Percentiles rank a stretch among this genome's conserved stretches.
Evolutionary conservation across 2,797 vertebrate genomes (phyloP).

Genomic region (Apodemus agrarius): DNA sequence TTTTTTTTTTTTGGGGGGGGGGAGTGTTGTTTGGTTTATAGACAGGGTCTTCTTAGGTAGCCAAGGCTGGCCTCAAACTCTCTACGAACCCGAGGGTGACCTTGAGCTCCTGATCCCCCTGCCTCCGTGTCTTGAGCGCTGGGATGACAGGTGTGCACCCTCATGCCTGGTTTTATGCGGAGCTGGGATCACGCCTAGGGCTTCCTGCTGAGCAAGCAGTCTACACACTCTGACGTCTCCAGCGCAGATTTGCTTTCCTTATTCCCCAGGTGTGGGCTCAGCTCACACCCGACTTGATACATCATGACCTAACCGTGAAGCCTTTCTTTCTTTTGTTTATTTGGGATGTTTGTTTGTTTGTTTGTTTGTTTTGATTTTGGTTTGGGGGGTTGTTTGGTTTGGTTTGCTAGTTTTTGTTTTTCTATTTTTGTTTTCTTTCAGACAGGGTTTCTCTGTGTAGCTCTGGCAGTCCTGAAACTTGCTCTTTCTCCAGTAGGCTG

Average conservation of each 20-base stretch:
- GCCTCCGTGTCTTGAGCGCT: not conserved
- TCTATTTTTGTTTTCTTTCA: not conserved
- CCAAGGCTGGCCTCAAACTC: not conserved
- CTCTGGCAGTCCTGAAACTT: not conserved
- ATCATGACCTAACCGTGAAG: no score
- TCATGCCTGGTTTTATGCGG: not conserved
- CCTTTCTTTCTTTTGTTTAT: not conserved
- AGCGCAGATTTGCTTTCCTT: not conserved
- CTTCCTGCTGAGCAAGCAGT: not conserved
- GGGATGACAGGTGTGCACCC: no score
- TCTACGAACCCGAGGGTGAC: not conserved
- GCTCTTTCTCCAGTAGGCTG: not conserved
- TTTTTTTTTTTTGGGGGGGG: not conserved
- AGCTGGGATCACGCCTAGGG: not conserved
- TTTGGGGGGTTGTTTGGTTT: not conserved
- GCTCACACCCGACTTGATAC: not conserved
- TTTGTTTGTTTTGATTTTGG: not conserved
- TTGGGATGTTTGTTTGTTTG: not conserved
- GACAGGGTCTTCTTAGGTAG: not conserved
- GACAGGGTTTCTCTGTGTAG: not conserved
- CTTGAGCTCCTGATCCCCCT: not conserved
- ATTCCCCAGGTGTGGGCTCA: not conserved
- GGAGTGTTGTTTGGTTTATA: not conserved
- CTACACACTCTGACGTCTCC: not conserved
- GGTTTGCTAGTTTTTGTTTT: not conserved